These are phyloP conservation scores for Tetragnatha versicolor DNA, from an alignment of 1,140 invertebrate genomes.

Conservation along the genomic window DNA sequence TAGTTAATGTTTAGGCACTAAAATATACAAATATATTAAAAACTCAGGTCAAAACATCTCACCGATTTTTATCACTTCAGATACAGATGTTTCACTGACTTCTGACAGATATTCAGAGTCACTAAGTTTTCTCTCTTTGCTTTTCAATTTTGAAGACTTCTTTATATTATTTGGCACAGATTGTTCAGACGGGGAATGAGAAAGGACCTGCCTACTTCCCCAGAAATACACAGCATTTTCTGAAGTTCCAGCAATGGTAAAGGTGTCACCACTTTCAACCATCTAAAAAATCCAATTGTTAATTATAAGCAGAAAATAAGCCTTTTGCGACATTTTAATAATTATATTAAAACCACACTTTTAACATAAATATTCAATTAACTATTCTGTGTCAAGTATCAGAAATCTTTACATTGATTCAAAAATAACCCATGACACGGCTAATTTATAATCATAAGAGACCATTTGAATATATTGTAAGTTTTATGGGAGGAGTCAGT, in stretches of 20 bases:
- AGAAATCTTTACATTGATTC: too few relatives aligned
- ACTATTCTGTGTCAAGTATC: too few relatives aligned
- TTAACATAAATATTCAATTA: too few relatives aligned
- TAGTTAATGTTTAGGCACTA: too few relatives aligned
- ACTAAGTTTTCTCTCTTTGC: constrained; percentile 1
- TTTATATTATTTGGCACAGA: not conserved
- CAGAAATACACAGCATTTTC: constrained; percentile 76
- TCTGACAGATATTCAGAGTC: constrained; percentile 44
- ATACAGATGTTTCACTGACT: constrained; percentile 29
- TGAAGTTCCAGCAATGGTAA: constrained; percentile 71
- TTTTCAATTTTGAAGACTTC: constrained; percentile 5
- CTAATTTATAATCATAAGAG: too few relatives aligned
- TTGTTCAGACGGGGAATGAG: constrained; percentile 4
- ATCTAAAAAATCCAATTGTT: constrained; percentile 66
- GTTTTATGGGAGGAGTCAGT: too few relatives aligned
- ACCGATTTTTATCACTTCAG: constrained; percentile 54
- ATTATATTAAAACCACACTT: too few relatives aligned
- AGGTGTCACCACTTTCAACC: constrained; percentile 73
- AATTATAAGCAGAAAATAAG: too few relatives aligned
- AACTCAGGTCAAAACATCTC: not conserved
- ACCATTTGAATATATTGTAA: too few relatives aligned
- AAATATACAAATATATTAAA: too few relatives aligned
- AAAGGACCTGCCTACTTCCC: constrained; percentile 68
- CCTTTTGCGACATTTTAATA: too few relatives aligned
- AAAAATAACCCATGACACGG: too few relatives aligned